These are phyloP conservation scores for Notolepis coatsorum DNA, from an alignment of 2,797 vertebrate genomes.

Conservation along the genomic window DNA sequence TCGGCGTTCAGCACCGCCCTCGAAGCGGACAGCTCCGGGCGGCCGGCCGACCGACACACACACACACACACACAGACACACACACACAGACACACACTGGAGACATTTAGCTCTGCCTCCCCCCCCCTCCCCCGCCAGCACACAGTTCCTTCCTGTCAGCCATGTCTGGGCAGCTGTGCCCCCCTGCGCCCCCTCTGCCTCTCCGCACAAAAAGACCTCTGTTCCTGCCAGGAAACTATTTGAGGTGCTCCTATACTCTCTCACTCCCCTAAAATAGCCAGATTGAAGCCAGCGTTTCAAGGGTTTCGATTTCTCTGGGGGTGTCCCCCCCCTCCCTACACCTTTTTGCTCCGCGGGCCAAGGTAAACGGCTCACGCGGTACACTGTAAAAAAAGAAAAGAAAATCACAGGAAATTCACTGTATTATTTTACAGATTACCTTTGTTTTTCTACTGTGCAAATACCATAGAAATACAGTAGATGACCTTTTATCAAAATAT, in stretches of 20 bases:
- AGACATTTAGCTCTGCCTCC: constrained; percentile 42
- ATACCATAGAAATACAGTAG: too few relatives aligned
- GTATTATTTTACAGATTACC: too few relatives aligned
- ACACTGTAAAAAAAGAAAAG: too few relatives aligned
- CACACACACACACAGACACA: constrained; percentile 4
- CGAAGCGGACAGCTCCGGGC: constrained; percentile 6
- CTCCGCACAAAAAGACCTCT: constrained; percentile 79
- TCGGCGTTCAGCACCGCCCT: constrained; percentile 21
- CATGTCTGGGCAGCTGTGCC: constrained; percentile 15
- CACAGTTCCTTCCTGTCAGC: constrained; percentile 46
- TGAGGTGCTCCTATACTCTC: constrained; percentile 34
- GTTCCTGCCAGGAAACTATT: constrained; percentile 70
- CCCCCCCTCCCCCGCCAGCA: constrained; percentile 28
- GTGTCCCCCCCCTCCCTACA: neutral
- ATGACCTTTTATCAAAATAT: too few relatives aligned
- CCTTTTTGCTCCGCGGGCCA: constrained; percentile 38
- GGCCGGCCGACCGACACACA: too few relatives aligned
- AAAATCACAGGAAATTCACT: too few relatives aligned
- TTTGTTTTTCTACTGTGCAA: too few relatives aligned
- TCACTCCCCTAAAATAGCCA: constrained; percentile 57
- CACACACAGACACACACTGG: constrained; percentile 54
- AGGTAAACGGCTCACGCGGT: constrained; percentile 57
- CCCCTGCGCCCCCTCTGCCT: neutral
- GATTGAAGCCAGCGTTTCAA: constrained; percentile 60
- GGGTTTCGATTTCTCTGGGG: constrained; percentile 22